Evolutionary conservation across 2,113 vertebrate species (phyloP).

Genomic region (Columba janthina): DNA sequence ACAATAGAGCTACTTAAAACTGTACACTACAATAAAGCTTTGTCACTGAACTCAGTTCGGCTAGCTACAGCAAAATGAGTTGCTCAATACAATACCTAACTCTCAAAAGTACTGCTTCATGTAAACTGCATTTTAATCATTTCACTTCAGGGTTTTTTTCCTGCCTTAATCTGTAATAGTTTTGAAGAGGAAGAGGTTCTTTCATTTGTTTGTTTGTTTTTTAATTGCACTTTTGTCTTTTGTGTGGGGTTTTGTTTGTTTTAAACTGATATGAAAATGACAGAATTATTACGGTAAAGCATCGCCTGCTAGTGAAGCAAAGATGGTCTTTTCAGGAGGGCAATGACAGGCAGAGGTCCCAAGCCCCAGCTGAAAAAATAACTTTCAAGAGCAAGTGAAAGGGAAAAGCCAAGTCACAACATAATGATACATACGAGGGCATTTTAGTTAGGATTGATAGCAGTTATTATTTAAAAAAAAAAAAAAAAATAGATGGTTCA

Average conservation of each 20-base stretch:
- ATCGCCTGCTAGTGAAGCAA: neutral
- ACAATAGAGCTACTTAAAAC: neutral
- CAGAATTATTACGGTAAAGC: neutral
- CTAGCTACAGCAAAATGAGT: neutral
- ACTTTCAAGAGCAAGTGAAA: neutral
- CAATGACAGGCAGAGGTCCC: neutral
- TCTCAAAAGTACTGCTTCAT: neutral
- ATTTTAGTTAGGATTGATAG: slow-evolving; percentile 30
- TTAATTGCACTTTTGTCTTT: neutral
- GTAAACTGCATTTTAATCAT: neutral
- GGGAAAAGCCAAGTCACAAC: neutral
- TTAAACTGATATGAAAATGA: neutral
- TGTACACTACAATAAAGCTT: neutral
- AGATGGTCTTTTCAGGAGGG: neutral
- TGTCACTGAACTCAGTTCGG: neutral
- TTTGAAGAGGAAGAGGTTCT: neutral
- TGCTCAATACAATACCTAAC: neutral
- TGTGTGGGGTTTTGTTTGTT: neutral
- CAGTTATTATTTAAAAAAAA: neutral
- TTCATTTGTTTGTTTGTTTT: neutral
- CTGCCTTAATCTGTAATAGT: neutral
- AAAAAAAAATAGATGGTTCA: neutral
- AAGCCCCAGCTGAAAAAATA: neutral
- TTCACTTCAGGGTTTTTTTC: neutral
- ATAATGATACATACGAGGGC: neutral